Evolutionary conservation across 2,113 vertebrate genomes (phyloP).

Genomic region (Laticauda laticaudata): DNA sequence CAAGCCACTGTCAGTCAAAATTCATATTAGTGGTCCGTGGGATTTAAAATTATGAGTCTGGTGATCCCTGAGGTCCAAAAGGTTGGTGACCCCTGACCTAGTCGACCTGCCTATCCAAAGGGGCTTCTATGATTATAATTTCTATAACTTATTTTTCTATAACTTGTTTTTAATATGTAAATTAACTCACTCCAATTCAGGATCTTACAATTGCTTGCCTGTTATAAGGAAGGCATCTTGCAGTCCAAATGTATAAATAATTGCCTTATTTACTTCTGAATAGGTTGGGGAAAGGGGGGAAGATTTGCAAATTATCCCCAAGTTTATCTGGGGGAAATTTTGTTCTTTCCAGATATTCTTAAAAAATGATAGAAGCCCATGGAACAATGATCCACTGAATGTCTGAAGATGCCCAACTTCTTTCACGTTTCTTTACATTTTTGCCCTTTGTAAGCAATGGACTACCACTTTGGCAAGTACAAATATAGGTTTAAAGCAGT

Average conservation of each 20-base stretch:
- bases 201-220: neutral
- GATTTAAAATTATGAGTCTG: too few species aligned
- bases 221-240: neutral
- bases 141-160: too few species aligned
- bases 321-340: neutral
- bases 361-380: neutral
- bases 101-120: too few species aligned
- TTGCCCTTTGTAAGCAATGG: neutral
- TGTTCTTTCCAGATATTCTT: neutral
- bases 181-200: neutral
- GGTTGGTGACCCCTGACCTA: too few species aligned
- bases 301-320: neutral
- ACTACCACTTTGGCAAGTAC: neutral
- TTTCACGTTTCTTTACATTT: neutral
- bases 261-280: neutral
- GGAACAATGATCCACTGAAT: neutral
- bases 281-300: neutral
- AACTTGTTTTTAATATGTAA: too few species aligned
- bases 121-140: too few species aligned
- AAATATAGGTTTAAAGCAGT: neutral
- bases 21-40: too few species aligned
- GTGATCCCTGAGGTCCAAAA: too few species aligned
- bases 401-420: neutral
- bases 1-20: too few species aligned
- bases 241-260: neutral